Evolutionary conservation across 2,113 vertebrate species (phyloP), one percentile per base, ranked within the genome.

Genomic region (Arothron firmamentum): DNA sequence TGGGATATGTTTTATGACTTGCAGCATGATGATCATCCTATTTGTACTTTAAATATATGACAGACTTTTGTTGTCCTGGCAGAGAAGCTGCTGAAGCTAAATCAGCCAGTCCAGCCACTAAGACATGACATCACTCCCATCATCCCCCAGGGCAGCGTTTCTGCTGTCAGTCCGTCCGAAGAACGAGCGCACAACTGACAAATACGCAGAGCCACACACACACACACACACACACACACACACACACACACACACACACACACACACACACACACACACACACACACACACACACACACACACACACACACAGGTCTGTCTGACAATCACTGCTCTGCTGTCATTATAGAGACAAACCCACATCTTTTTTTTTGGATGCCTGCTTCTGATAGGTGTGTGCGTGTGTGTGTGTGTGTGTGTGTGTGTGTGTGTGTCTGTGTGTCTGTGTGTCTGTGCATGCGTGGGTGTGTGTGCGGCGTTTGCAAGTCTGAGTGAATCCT

Each of bases 61-160:
- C 53, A 43, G 20, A 41, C 38, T 61, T 74, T 65, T 68, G 66
- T 70, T 41, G 58, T 67, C 73, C 79, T 47, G 34, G 19, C 8
- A n/a, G 25, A 65, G 34, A 79, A 54, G 56, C 21, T 38, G 41
- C 68, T 63, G 79, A 59, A 55, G 63, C 58, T 64, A 71, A 80
- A 65, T 65, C 63, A 52, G 65, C 54, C 17, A 20, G n/a, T 43
- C 50, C 23, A 18, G 51, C 49, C 60, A 54, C 48, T 71, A 65
- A 57, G 13, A 8, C 42, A 51, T 65, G 55, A 72, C 64, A 62
- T 58, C 46, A 66, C 51, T 49, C 15, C 3, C 43, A 38, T 11
- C 34, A 12, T 38, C 11, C 34, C 34, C 34, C 11, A 14, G 52
- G 60, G 67, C 20, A 43, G 51, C 62, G 49, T 55, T 57, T 71